A percentile compares a stretch with the other conserved stretches of the same genome.
Evolutionary conservation across 2,888 invertebrate species (phyloP).

Genomic region (Dicyrtomina minuta): DNA sequence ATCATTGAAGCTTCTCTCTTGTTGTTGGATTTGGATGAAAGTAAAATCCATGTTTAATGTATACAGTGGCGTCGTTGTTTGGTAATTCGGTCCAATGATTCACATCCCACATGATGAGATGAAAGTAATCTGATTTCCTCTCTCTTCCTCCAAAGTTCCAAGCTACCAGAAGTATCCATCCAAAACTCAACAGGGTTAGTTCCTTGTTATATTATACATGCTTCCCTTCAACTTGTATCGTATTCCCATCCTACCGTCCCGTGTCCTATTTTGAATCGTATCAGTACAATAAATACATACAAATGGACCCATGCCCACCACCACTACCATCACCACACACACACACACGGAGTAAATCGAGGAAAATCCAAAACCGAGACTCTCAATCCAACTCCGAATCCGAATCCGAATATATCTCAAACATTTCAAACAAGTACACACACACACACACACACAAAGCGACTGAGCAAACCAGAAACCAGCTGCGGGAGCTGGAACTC

Average conservation of each 20-base stretch:
- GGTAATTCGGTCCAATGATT: slow-evolving; percentile 22
- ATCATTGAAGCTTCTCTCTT: slow-evolving; percentile 1
- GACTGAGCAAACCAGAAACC: no score
- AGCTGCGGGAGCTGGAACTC: no score
- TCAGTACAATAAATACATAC: no score
- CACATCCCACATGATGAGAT: slow-evolving; percentile 29
- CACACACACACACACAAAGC: no score
- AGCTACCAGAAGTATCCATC: no score
- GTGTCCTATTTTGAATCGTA: no score
- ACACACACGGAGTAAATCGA: no score
- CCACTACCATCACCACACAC: not conserved
- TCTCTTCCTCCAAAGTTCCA: not conserved
- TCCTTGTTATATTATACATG: not conserved
- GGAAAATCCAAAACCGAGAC: no score
- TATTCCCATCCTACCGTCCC: not conserved
- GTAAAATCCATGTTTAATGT: slow-evolving; percentile 14
- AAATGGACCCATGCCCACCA: no score
- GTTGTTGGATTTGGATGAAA: not conserved
- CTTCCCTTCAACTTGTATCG: not conserved
- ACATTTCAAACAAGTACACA: no score
- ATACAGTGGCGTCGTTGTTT: slow-evolving; percentile 16
- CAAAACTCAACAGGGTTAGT: not conserved
- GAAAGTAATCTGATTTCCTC: slow-evolving; percentile 27
- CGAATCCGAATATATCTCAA: no score
- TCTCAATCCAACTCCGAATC: no score